A percentile compares a stretch with the other conserved stretches of the same genome.
Conservation (phyloP, 2,797 vertebrate genomes). For the Psittacula echo region DNA sequence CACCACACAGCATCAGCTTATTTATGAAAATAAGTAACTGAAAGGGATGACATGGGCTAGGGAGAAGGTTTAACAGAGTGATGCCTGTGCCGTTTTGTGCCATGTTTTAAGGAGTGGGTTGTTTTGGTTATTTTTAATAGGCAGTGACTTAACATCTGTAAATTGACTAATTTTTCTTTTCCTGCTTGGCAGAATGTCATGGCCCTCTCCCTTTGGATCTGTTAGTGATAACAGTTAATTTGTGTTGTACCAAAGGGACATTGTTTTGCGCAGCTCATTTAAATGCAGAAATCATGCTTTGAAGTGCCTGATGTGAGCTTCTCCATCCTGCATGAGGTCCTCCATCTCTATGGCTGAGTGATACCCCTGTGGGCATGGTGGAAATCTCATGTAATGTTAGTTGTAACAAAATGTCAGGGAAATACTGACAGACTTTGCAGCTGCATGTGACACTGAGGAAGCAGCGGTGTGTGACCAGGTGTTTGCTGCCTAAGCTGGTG, state of each 20-base stretch:
- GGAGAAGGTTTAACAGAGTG: neutral
- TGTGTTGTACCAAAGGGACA: neutral
- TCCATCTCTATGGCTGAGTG: neutral
- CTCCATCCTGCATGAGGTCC: fast-evolving
- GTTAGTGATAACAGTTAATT: neutral
- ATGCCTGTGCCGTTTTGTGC: neutral
- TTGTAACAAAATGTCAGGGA: neutral
- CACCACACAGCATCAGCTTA: fast-evolving
- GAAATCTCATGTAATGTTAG: fast-evolving
- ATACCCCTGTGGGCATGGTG: fast-evolving
- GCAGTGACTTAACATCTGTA: neutral
- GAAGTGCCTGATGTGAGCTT: neutral
- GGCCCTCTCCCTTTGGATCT: neutral
- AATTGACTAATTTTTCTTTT: neutral
- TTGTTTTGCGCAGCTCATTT: neutral
- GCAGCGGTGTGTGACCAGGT: neutral
- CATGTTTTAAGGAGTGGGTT: neutral
- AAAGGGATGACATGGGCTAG: neutral
- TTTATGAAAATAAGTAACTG: neutral
- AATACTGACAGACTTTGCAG: fast-evolving
- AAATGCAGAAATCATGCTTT: neutral
- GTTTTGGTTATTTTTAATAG: neutral
- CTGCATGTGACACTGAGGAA: fast-evolving
- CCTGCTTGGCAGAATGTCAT: neutral
- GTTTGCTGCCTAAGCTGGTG: neutral